Conservation (phyloP, 2,797 vertebrate genomes). For the Hippocampus kuda region DNA sequence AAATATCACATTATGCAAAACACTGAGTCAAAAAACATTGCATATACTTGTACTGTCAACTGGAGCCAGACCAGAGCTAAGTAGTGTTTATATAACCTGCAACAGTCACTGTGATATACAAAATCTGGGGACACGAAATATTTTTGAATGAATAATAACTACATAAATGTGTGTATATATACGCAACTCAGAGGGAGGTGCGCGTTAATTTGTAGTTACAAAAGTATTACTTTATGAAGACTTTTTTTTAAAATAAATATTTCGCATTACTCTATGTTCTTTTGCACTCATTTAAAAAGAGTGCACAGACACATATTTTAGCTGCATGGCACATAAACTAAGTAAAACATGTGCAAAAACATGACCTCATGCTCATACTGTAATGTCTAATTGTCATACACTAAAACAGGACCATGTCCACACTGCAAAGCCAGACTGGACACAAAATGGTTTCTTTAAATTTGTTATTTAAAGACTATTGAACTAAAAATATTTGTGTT, state of each 20-base stretch:
- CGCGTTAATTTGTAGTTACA: slow-evolving; percentile 13
- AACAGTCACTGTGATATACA: slow-evolving; percentile 1
- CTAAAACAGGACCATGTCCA: slow-evolving; percentile 37
- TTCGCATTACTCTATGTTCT: slow-evolving; percentile 9
- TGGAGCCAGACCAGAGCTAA: slow-evolving; percentile 28
- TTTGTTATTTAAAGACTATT: background rate
- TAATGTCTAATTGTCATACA: background rate
- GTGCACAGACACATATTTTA: background rate
- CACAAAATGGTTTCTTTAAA: background rate
- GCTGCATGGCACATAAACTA: background rate
- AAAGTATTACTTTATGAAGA: slow-evolving; percentile 4
- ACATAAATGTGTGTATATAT: background rate
- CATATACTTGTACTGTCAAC: slow-evolving; percentile 15
- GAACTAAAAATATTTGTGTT: background rate
- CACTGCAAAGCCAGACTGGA: slow-evolving; percentile 21
- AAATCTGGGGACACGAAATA: slow-evolving; percentile 4
- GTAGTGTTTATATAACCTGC: slow-evolving; percentile 16
- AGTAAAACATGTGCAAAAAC: slow-evolving; percentile 4
- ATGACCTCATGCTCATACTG: background rate
- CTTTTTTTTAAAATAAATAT: slow-evolving; percentile 1
- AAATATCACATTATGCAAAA: slow-evolving; percentile 18
- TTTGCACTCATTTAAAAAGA: slow-evolving; percentile 3
- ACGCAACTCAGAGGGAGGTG: slow-evolving; percentile 4
- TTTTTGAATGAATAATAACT: background rate
- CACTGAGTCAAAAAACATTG: slow-evolving; percentile 12